These are phyloP conservation scores for Pristionchus exspectatus DNA, from an alignment of 2,888 invertebrate genomes.

Conservation along the genomic window DNA sequence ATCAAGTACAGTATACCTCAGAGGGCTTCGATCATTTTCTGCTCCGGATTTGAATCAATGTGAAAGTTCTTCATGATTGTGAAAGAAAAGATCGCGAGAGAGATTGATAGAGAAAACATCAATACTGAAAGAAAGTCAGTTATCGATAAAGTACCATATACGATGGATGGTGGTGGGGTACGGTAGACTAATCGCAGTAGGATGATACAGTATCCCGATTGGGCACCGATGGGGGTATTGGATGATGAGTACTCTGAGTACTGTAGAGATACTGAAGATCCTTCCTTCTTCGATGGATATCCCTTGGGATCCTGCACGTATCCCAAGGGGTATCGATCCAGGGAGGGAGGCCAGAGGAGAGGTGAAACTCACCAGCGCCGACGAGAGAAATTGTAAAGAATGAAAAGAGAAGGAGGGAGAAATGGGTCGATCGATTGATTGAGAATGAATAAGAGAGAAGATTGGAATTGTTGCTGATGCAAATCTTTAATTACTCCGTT, in stretches of 20 bases:
- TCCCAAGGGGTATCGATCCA: background rate
- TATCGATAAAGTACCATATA: background rate
- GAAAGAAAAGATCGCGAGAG: background rate
- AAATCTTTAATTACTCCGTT: background rate
- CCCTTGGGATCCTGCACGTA: background rate
- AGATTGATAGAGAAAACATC: background rate
- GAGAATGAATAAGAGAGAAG: background rate
- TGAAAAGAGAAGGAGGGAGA: background rate
- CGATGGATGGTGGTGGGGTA: background rate
- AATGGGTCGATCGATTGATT: background rate
- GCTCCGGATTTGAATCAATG: background rate
- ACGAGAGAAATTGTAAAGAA: background rate
- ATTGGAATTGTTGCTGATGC: background rate
- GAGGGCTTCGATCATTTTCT: background rate
- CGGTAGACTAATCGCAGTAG: background rate
- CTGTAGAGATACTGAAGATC: background rate
- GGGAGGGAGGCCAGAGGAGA: background rate
- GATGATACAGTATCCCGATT: background rate
- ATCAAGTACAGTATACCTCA: slow-evolving; percentile 29
- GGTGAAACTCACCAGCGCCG: slow-evolving; percentile 7
- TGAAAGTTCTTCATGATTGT: background rate
- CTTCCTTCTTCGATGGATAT: too few species aligned
- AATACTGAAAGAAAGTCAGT: background rate
- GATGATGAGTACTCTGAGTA: background rate
- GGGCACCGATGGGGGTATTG: too few species aligned